Evolutionary conservation across 2,113 vertebrate species (phyloP).

Genomic region (Hiodon alosoides): DNA sequence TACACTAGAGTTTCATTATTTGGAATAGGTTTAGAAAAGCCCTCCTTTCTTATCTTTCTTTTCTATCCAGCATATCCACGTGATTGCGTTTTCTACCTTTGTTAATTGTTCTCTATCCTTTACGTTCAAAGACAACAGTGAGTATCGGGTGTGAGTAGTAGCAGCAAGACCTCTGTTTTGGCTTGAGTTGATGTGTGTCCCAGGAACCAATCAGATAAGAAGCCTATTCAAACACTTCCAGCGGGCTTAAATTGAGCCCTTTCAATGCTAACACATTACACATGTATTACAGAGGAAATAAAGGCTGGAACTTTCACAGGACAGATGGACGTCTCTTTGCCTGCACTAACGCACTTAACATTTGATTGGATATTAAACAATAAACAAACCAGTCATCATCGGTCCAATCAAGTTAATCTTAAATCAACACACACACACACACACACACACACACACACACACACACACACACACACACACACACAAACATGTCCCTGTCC

Average conservation of each 20-base stretch:
- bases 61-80: neutral
- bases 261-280: neutral
- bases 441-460: no score
- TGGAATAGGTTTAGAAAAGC: neutral
- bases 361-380: no score
- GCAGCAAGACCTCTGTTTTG: neutral
- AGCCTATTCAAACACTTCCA: neutral
- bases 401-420: no score
- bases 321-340: no score
- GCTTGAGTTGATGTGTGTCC: neutral
- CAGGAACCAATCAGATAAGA: slow-evolving; percentile 5
- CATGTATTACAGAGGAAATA: neutral
- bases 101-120: neutral
- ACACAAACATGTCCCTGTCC: no score
- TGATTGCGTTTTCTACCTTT: slow-evolving; percentile 1
- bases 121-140: slow-evolving; percentile 1
- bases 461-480: no score
- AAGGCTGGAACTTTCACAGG: neutral
- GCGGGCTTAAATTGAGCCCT: neutral
- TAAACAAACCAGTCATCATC: no score
- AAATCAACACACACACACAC: no score
- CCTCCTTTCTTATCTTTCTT: neutral
- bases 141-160: neutral
- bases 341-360: no score
- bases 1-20: no score